These are phyloP conservation scores for Melanophora roralis DNA, from an alignment of 2,888 invertebrate species.

Conservation along the genomic window DNA sequence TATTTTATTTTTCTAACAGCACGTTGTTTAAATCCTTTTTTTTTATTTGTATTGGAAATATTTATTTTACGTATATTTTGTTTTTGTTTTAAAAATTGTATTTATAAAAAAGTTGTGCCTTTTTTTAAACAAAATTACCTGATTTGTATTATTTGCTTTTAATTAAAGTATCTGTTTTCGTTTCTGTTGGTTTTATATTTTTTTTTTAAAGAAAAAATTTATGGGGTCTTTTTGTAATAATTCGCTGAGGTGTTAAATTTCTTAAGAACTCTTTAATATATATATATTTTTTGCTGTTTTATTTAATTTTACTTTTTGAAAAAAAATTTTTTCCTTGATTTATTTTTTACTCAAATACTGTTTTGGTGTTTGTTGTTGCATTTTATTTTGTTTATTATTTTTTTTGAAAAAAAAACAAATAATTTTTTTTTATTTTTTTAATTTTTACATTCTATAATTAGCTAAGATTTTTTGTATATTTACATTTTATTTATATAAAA, in stretches of 20 bases:
- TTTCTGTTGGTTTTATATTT: slow-evolving; percentile 29
- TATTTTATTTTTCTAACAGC: slow-evolving; percentile 57
- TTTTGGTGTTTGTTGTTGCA: slow-evolving; percentile 58
- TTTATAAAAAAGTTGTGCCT: slow-evolving; percentile 59
- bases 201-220: slow-evolving; percentile 39
- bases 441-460: slow-evolving; percentile 44
- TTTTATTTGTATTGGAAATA: slow-evolving; percentile 17
- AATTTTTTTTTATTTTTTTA: not conserved
- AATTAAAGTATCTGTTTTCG: slow-evolving; percentile 61
- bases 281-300: slow-evolving; percentile 21
- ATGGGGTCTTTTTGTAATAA: slow-evolving; percentile 38
- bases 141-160: slow-evolving; percentile 62
- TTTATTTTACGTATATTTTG: slow-evolving; percentile 47
- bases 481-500: slow-evolving; percentile 15
- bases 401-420: not conserved
- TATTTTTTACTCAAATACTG: slow-evolving; percentile 53
- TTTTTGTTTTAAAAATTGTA: slow-evolving; percentile 32
- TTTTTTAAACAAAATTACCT: slow-evolving; percentile 59
- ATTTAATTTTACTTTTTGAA: slow-evolving; percentile 11
- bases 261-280: slow-evolving; percentile 48
- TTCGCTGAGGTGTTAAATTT: slow-evolving; percentile 62
- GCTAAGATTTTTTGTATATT: slow-evolving; percentile 26
- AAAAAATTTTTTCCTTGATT: too few relatives aligned
- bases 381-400: not conserved
- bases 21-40: slow-evolving; percentile 45